Base-by-base conservation (phyloP, 2,888 invertebrate species). In the Drosophila tanythrix region DNA sequence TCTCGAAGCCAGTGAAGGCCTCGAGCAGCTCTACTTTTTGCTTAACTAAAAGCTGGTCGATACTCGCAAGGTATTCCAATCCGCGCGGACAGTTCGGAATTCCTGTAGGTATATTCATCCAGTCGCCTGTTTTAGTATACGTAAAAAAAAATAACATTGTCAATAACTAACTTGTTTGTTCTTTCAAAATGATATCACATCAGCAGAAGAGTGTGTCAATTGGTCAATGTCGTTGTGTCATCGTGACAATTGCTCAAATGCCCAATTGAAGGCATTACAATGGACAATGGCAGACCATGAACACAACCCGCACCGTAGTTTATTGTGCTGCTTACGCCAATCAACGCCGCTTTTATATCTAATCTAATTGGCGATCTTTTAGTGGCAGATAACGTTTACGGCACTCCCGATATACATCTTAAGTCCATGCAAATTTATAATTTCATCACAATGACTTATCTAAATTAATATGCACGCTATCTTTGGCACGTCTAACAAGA, bases 1-100 rank as follows among this genome's bases (percentile, higher is more conserved):
- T 97, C 93, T 98, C 98, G 93, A 97, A 98, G 25, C 97, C 97
- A 77, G 96, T 95, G 72, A 92, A 95, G 11, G 96, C 98, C 95
- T 93, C 89, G 93, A 97, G 92, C 57, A 96, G 87, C 92, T 97
- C 97, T 40, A 97, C 95, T 93, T 97, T 96, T 93, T 97, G 97
- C 83, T 97, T 96, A 70, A 98, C 95, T 79, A 97, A 94, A 66
- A 98, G 94, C 85, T 96, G 96, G 92, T 97, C 97, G 95, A 98
- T 95, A 95, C 95, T 95, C 94, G 96, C 96, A 94, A 98, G 96
- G 95, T 97, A 98, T 94, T 97, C 97, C 95, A 98, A 96, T 84
- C 97, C 97, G 92, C 96, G 96, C 61, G 96, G 97, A 94, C 96
- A 97, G 92, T 95, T 97, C 94, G 94, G 93, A 77, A 92, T 94